phyloP scores from a whole-genome alignment of 2,888 invertebrate species.

The Synanthedon formicaeformis region DNA sequence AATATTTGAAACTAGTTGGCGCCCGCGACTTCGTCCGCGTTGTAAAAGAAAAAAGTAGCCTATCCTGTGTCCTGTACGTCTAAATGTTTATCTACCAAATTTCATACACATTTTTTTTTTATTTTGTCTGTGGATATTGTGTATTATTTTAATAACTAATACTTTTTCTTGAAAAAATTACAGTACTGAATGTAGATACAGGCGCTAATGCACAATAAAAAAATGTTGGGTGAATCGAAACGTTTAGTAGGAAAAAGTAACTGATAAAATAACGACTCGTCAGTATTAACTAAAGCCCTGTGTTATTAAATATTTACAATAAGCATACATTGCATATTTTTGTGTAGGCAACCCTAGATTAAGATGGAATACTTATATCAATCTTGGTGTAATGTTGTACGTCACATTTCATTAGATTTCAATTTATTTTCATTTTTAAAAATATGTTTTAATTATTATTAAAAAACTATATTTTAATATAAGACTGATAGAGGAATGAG shows the following conservation, averaged over 20 bases:
- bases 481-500: slow-evolving; percentile 60
- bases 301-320: slow-evolving; percentile 39
- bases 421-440: slow-evolving; percentile 1
- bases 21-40: too few relatives aligned
- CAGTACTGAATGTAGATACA: too few relatives aligned
- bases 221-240: too few relatives aligned
- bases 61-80: too few relatives aligned
- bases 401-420: slow-evolving; percentile 13
- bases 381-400: slow-evolving; percentile 37
- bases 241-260: slow-evolving; percentile 18
- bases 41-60: too few relatives aligned
- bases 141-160: too few relatives aligned
- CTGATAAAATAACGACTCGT: slow-evolving; percentile 50
- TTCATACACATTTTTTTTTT: too few relatives aligned
- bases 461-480: slow-evolving; percentile 31
- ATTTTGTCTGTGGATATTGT: too few relatives aligned
- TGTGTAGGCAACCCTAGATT: slow-evolving; percentile 44
- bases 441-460: slow-evolving; percentile 11
- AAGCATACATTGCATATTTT: slow-evolving; percentile 36
- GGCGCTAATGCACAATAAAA: too few relatives aligned
- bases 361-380: slow-evolving; percentile 39
- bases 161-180: too few relatives aligned
- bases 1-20: too few relatives aligned
- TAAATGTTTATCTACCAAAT: too few relatives aligned
- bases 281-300: slow-evolving; percentile 61